Base-by-base conservation (phyloP, 1,140 invertebrate genomes). In the Parasteatoda tepidariorum region DNA sequence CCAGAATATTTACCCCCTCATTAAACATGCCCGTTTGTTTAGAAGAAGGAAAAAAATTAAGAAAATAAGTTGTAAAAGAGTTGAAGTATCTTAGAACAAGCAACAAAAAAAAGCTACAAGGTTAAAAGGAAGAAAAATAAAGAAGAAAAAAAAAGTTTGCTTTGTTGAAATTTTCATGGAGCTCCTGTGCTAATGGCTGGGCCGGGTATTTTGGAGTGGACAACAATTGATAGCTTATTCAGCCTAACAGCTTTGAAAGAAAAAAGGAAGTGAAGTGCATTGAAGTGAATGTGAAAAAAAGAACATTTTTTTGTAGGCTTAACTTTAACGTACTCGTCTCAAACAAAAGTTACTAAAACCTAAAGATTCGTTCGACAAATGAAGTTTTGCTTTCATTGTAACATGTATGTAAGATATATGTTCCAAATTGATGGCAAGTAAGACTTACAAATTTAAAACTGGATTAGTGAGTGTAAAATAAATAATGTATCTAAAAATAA, bases 1-100 rank as follows among this genome's bases (percentile, higher is more conserved):
- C 55, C 30, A 38, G 71, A 61, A 74, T 62, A 74, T 74, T 74
- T 74, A 74, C 71, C 41, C 13, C 33, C 30, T 74, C 71, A 61
- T 74, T 74, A 74, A 61, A 61, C 71, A 38, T 13, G 30, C 24
- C 26, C 15, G 22, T 38, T 74, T n/a, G 24, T 15, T 57, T 61
- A 31, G 22, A 38, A 73, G 61, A 33, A 74, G 26, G 38, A 59
- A 15, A 38, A 26, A 38, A 61, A 22, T 61, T 6, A 15, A 61
- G 57, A 34, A 74, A 38, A 57, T 55, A 38, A 24, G 55, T 59
- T 22, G 31, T 57, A 38, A 61, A 59, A 74, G 7, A 61, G 5
- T 22, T 61, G 18, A 13, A 48, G 38, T 48, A 48, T 0, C 38
- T 48, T 9, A 13, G 18, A 13, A 24, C 15, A 7, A 31, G n/a